Conservation (phyloP, 2,888 invertebrate species). For the Holacanthella duospinosa region DNA sequence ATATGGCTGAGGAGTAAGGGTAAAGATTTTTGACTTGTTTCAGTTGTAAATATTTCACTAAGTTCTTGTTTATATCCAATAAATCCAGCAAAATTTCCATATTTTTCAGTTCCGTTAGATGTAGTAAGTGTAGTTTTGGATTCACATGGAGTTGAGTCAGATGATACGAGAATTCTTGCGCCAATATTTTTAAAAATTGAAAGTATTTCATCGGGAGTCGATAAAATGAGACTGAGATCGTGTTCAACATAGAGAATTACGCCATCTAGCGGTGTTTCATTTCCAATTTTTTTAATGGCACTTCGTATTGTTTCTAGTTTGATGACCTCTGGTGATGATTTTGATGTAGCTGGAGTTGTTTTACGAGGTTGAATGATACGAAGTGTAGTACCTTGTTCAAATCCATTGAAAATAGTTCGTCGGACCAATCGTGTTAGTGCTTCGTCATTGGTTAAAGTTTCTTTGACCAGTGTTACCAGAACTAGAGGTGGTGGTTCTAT, state of each 20-base stretch:
- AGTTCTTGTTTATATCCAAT: constrained; percentile 69
- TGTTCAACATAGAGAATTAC: constrained; percentile 2
- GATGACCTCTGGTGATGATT: background rate
- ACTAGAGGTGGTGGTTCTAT: background rate
- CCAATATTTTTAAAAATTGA: background rate
- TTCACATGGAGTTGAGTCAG: background rate
- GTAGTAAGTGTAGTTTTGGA: background rate
- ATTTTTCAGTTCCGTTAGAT: background rate
- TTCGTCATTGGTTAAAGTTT: background rate
- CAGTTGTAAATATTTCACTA: constrained; percentile 64
- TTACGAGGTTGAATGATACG: background rate
- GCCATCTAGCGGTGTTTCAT: background rate
- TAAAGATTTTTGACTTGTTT: constrained; percentile 51
- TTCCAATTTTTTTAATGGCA: background rate
- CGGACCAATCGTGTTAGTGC: constrained; percentile 2
- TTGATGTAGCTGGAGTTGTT: background rate
- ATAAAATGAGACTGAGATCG: background rate
- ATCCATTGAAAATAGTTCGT: background rate
- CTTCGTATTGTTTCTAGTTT: background rate
- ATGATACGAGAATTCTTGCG: background rate
- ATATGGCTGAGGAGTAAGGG: constrained; percentile 67
- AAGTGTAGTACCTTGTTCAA: background rate
- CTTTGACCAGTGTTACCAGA: background rate
- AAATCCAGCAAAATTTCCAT: constrained; percentile 43
- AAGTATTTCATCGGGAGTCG: background rate